These are phyloP conservation scores for Trinorchestia longiramus DNA, from an alignment of 1,140 invertebrate species.

Conservation along the genomic window DNA sequence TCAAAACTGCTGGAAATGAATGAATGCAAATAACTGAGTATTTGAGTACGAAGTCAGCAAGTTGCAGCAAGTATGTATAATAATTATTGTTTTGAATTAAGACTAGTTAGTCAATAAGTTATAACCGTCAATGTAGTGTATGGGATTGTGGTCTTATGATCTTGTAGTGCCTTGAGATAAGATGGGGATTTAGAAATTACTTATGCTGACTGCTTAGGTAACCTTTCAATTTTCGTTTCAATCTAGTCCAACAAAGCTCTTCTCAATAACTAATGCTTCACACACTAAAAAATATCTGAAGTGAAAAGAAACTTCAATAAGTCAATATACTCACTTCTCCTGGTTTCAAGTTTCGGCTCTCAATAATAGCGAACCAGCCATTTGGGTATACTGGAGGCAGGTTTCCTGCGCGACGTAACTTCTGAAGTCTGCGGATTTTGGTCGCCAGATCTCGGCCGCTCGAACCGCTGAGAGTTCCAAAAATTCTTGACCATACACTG, in stretches of 20 bases:
- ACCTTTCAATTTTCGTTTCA: neutral
- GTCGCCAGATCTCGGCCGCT: slow-evolving; percentile 67
- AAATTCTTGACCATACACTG: neutral
- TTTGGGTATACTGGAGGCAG: slow-evolving; percentile 89
- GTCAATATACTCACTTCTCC: slow-evolving; percentile 76
- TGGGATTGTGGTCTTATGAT: neutral
- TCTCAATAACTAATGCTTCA: neutral
- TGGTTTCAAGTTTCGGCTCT: slow-evolving; percentile 77
- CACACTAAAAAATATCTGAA: neutral
- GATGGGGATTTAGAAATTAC: neutral
- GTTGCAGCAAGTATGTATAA: too few relatives aligned
- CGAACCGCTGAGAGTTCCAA: slow-evolving; percentile 67
- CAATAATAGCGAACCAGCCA: slow-evolving; percentile 86
- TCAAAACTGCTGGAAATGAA: too few relatives aligned
- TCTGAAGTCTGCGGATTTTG: slow-evolving; percentile 71
- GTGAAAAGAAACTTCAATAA: neutral
- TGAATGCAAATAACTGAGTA: too few relatives aligned
- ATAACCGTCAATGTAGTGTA: neutral
- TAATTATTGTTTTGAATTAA: too few relatives aligned
- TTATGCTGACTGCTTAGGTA: neutral
- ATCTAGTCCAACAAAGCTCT: neutral
- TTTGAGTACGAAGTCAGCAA: too few relatives aligned
- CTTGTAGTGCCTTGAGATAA: neutral
- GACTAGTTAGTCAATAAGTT: too few relatives aligned
- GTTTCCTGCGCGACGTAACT: slow-evolving; percentile 74